phyloP scores from a whole-genome alignment of 2,888 invertebrate species.

The Heteromurus nitidus region DNA sequence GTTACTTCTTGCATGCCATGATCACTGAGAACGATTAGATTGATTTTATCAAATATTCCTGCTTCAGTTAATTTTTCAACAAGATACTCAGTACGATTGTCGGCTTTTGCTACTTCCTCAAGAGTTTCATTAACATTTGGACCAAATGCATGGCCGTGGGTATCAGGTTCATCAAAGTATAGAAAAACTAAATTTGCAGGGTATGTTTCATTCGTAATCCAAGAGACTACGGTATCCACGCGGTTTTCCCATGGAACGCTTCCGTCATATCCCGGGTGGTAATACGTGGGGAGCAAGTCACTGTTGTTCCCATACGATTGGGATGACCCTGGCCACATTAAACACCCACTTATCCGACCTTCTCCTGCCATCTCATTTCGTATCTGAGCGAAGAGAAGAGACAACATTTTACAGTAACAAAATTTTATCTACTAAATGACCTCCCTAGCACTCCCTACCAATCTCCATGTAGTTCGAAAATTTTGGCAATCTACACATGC shows the following conservation, averaged over 20 bases:
- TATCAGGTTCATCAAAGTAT: conserved; percentile 84
- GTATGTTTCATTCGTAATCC: conserved; percentile 79
- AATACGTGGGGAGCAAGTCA: conserved; percentile 77
- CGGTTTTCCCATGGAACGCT: conserved; percentile 77
- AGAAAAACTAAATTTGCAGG: conserved; percentile 83
- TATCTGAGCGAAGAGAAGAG: too few relatives aligned
- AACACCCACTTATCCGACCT: conserved; percentile 79
- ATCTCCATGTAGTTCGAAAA: too few relatives aligned
- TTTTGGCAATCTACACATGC: too few relatives aligned
- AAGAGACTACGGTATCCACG: conserved; percentile 79
- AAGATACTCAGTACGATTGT: conserved; percentile 78
- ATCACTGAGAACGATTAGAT: conserved; percentile 83
- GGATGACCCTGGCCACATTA: conserved; percentile 83
- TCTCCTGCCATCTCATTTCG: conserved; percentile 78
- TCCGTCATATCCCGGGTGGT: conserved; percentile 72
- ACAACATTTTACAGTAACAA: too few relatives aligned
- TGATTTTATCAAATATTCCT: conserved; percentile 78
- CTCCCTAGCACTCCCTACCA: too few relatives aligned
- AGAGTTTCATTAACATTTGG: conserved; percentile 77
- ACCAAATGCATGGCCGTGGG: conserved; percentile 80
- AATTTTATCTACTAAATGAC: too few relatives aligned
- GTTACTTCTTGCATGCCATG: conserved; percentile 83
- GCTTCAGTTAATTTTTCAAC: conserved; percentile 77
- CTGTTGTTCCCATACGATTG: conserved; percentile 71
- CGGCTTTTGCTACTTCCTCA: conserved; percentile 66